Base-by-base conservation (phyloP, 2,888 invertebrate species). In the Poecilus cupreus region DNA sequence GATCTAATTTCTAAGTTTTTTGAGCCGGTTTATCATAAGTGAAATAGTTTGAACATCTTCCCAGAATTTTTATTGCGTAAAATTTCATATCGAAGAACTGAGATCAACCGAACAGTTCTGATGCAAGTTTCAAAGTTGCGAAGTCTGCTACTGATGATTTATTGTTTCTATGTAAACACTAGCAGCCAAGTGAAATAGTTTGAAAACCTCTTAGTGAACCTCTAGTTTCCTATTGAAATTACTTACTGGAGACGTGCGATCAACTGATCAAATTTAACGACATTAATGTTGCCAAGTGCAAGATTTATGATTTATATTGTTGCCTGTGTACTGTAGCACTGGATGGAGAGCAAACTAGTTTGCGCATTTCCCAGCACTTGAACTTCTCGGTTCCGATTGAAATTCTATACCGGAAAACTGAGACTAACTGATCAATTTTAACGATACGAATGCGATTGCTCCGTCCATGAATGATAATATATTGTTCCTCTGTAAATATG, bases 291-390 rank as follows among this genome's bases (percentile, higher is more conserved):
- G 13, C 57, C 24, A 57, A 26, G 51, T 51, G 18, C 11, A 20
- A 54, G 54, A 54, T 54, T 60, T 60, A 60, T 60, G 60, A 60
- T 60, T 60, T 60, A 60, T 60, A n/a, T 60, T 57, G 51, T 18
- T 18, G 3, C 8, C 6, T 54, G 18, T 20, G 22, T 20, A 54
- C 54, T 20, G 20, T 54, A 20, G 20, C 54, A 22, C 22, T 22
- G 11, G 22, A n/a, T n/a, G 11, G 54, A 32, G 32, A 32, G n/a
- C n/a, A n/a, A n/a, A 32, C 8, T 32, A 32, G 32, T 32, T 32
- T 32, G 32, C 32, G 0, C 32, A 8, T 32, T 32, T 32, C 32
- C 32, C 32, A 0, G 32, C 32, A 2, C 32, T 32, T 32, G 32
- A 32, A 32, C 32, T 32, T 32, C 32, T 32, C 32, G 32, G 32